Evolutionary conservation across 1,140 invertebrate genomes (phyloP).

Genomic region (Caerostris extrusa): DNA sequence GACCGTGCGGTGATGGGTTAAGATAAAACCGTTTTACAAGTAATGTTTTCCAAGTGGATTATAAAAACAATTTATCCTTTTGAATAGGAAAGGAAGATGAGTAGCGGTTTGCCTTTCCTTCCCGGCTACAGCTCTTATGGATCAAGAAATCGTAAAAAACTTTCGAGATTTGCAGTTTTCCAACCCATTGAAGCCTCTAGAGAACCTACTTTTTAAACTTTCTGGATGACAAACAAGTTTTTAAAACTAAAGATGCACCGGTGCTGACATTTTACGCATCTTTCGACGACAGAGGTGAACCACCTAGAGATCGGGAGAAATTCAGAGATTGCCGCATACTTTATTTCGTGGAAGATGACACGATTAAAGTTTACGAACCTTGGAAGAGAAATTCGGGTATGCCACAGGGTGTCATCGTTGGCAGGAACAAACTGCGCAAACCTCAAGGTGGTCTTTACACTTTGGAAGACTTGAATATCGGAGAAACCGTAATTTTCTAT

Average conservation of each 20-base stretch:
- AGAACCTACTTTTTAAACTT: not conserved
- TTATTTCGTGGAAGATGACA: conserved; percentile 47
- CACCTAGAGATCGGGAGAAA: not conserved
- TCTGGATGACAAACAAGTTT: not conserved
- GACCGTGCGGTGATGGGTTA: too few species aligned
- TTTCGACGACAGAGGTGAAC: conserved; percentile 40
- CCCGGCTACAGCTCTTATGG: not conserved
- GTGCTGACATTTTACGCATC: conserved; percentile 17
- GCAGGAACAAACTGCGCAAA: conserved; percentile 14
- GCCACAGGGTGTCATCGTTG: not conserved
- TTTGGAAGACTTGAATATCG: conserved; percentile 34
- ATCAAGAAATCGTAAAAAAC: not conserved
- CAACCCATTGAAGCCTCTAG: not conserved
- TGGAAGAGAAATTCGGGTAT: conserved; percentile 5
- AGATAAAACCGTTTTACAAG: too few species aligned
- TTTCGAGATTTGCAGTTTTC: not conserved
- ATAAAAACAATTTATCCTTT: not conserved
- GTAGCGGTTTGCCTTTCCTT: not conserved
- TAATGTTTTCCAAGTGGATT: too few species aligned
- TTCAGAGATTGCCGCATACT: conserved; percentile 39
- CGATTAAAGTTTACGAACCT: conserved; percentile 38
- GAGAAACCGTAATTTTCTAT: conserved; percentile 4
- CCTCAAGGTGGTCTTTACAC: conserved; percentile 23
- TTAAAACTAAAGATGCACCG: not conserved
- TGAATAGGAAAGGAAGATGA: not conserved